Conservation (phyloP, 2,113 vertebrate species). For the Gnathonemus echidnorhynchus region DNA sequence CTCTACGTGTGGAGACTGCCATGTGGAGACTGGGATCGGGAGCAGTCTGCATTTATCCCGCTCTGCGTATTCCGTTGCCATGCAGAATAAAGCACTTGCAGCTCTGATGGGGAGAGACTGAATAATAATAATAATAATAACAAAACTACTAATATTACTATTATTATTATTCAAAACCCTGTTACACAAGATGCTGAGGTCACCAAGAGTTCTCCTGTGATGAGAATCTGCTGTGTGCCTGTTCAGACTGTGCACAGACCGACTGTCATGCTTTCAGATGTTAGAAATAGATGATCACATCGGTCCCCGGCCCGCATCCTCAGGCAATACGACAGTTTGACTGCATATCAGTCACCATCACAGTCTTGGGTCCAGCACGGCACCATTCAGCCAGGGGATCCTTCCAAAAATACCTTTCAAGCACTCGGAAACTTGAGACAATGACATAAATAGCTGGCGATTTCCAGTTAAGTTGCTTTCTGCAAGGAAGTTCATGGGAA, state of each 20-base stretch:
- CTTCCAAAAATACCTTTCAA: neutral
- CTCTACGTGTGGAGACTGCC: neutral
- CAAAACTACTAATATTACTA: neutral
- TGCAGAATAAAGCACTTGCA: neutral
- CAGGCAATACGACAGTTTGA: neutral
- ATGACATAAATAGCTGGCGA: neutral
- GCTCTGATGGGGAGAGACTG: neutral
- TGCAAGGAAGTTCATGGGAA: neutral
- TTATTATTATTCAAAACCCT: neutral
- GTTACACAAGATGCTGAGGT: neutral
- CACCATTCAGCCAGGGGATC: neutral
- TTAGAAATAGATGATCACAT: neutral
- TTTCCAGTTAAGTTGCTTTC: neutral
- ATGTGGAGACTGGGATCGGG: neutral
- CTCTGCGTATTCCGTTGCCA: slow-evolving; percentile 17
- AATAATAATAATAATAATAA: neutral
- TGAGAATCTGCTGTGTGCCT: neutral
- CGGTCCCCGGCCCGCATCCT: neutral
- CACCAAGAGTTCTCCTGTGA: neutral
- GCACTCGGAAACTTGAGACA: neutral
- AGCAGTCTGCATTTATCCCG: neutral
- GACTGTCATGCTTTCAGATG: neutral
- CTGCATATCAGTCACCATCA: neutral
- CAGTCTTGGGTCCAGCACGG: neutral
- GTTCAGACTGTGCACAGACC: neutral